Evolutionary conservation across 1,140 invertebrate species (phyloP).

Genomic region (Wiebesia pumilae): DNA sequence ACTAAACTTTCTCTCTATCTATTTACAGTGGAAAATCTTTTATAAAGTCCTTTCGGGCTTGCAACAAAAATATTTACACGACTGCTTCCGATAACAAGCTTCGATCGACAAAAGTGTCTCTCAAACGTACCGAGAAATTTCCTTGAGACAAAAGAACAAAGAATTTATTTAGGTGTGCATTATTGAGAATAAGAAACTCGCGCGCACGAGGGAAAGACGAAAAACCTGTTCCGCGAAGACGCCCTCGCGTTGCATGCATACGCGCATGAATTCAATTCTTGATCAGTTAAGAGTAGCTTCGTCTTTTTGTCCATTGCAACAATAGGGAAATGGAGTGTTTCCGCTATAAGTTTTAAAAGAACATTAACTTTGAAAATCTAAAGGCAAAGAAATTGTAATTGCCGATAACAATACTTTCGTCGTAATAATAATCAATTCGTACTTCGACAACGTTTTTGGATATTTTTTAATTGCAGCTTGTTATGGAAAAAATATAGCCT

Average conservation of each 20-base stretch:
- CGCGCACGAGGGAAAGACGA: background rate
- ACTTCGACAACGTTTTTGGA: too few species aligned
- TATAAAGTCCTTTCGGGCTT: too few species aligned
- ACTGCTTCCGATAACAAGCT: background rate
- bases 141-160: background rate
- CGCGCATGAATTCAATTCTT: background rate
- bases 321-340: background rate
- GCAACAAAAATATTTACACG: background rate
- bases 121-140: background rate
- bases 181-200: background rate
- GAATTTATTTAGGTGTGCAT: background rate
- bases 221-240: slow-evolving; percentile 31
- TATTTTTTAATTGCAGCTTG: background rate
- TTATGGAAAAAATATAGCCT: background rate
- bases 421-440: background rate
- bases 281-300: background rate
- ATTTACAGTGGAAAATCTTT: too few species aligned
- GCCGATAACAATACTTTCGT: background rate
- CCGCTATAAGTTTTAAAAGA: background rate
- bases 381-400: background rate
- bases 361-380: background rate
- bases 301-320: background rate
- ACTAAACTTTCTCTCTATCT: too few species aligned
- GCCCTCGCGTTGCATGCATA: slow-evolving; percentile 1
- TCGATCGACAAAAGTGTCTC: background rate